Conservation (phyloP, 2,113 vertebrate species). For the Oplegnathus fasciatus region DNA sequence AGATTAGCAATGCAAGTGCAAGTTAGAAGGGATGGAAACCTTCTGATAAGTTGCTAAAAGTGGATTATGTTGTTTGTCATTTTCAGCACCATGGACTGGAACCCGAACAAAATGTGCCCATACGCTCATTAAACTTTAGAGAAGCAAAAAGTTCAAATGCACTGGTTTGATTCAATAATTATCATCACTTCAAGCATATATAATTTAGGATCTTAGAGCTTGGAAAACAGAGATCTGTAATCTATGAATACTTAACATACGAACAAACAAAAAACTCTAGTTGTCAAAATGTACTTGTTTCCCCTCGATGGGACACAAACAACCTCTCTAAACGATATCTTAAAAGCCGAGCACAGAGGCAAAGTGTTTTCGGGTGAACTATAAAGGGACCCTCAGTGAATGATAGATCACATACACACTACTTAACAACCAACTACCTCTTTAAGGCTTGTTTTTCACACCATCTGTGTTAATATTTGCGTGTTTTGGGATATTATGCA, state of each 20-base stretch:
- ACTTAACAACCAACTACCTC: constrained; percentile 6
- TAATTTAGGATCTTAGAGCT: not conserved
- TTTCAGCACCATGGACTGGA: not conserved
- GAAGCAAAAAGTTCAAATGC: not conserved
- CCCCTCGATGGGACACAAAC: not conserved
- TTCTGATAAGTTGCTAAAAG: not conserved
- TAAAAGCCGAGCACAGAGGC: constrained; percentile 1
- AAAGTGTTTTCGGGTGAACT: constrained; percentile 12
- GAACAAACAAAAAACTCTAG: not conserved
- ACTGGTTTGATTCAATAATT: constrained; percentile 6
- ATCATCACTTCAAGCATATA: constrained; percentile 6
- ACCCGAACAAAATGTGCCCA: not conserved
- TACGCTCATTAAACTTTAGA: not conserved
- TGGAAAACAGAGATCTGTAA: not conserved
- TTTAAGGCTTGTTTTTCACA: constrained; percentile 36
- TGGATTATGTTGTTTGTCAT: not conserved
- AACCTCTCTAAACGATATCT: not conserved
- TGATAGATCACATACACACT: constrained; percentile 25
- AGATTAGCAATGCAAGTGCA: not conserved
- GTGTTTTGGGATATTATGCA: constrained; percentile 35
- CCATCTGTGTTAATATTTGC: constrained; percentile 44
- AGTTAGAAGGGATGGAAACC: not conserved
- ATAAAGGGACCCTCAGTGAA: constrained; percentile 15
- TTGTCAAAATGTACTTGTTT: not conserved
- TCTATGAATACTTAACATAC: constrained; percentile 11